Evolutionary conservation across 2,888 invertebrate genomes (phyloP).

Genomic region (Spicauda simplicius): DNA sequence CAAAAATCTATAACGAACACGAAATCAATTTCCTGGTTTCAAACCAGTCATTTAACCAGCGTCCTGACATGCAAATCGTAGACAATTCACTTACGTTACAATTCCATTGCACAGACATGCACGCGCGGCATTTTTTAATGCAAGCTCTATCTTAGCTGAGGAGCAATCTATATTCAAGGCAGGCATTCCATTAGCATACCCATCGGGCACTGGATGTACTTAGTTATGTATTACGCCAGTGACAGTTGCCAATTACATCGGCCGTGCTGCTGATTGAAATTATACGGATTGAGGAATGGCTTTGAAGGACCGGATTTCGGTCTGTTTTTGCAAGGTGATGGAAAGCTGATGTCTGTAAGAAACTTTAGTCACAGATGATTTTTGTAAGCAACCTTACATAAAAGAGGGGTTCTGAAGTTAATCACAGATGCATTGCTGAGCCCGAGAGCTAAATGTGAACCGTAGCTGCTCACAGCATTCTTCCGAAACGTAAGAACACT

Average conservation of each 20-base stretch:
- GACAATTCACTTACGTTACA: slow-evolving; percentile 27
- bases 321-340: no score
- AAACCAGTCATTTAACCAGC: slow-evolving; percentile 11
- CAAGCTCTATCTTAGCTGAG: slow-evolving; percentile 42
- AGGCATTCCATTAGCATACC: slow-evolving; percentile 52
- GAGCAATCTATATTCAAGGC: slow-evolving; percentile 60
- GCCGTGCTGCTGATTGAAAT: slow-evolving; percentile 66
- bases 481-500: no score
- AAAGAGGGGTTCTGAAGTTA: no score
- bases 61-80: slow-evolving; percentile 16
- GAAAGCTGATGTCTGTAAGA: no score
- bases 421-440: no score
- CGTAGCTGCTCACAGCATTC: no score
- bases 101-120: slow-evolving; percentile 14
- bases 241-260: slow-evolving; percentile 58
- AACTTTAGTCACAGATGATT: no score
- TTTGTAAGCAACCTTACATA: no score
- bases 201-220: slow-evolving; percentile 21
- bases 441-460: no score
- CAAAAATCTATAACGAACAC: no score
- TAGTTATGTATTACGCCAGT: slow-evolving; percentile 49
- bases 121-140: slow-evolving; percentile 47
- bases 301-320: slow-evolving; percentile 38
- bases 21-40: background rate
- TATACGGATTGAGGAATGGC: slow-evolving; percentile 60